phyloP scores from a whole-genome alignment of 2,888 invertebrate species.

The Tipula vernalis region DNA sequence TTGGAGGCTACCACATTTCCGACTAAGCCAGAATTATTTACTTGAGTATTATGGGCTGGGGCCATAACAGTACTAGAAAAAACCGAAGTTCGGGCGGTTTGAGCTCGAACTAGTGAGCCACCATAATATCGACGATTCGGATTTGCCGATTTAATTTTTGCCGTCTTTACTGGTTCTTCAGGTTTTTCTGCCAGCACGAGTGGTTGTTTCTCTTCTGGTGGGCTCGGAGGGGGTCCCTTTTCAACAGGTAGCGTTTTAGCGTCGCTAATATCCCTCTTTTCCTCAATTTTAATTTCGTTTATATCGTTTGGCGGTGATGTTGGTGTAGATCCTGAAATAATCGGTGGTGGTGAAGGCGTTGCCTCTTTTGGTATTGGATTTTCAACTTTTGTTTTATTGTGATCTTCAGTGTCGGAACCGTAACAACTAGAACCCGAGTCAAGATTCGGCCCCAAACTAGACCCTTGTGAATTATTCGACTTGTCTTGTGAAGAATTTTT shows the following conservation, averaged over 20 bases:
- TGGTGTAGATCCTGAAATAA: not conserved
- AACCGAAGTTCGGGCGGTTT: conserved; percentile 16
- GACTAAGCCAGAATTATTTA: not conserved
- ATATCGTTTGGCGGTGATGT: not conserved
- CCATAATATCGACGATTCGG: not conserved
- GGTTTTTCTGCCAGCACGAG: conserved; percentile 11
- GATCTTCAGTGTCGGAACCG: conserved; percentile 34
- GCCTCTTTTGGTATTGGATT: not conserved
- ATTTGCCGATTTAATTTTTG: conserved; percentile 7
- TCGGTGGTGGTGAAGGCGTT: not conserved
- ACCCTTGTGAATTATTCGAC: conserved; percentile 38
- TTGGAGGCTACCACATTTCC: not conserved
- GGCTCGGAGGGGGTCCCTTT: not conserved
- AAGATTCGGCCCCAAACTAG: conserved; percentile 56
- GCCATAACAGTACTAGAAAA: conserved; percentile 15
- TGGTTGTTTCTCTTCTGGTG: conserved; percentile 5
- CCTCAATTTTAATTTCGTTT: not conserved
- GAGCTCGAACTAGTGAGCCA: conserved; percentile 15
- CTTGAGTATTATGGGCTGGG: conserved; percentile 12
- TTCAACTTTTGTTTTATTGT: not conserved
- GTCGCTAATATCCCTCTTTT: not conserved
- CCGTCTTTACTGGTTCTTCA: not conserved
- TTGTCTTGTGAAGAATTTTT: conserved; percentile 15
- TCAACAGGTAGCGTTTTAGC: not conserved
- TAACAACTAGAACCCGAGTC: conserved; percentile 53